phyloP scores from a whole-genome alignment of 92 coral and sea anemone species.

The Blastomussa wellsi region DNA sequence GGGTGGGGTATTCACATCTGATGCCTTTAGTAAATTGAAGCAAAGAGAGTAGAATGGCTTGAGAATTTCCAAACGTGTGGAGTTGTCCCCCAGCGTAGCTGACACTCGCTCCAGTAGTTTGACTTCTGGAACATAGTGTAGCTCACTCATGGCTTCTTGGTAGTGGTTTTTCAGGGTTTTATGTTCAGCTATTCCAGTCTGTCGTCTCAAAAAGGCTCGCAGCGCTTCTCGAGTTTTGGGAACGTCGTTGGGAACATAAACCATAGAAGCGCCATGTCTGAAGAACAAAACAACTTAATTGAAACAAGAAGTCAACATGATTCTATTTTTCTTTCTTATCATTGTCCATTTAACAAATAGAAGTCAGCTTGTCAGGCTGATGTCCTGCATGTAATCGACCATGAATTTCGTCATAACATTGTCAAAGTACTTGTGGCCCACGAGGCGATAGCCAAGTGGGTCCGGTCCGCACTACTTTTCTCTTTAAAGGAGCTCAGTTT shows the following conservation, averaged over 20 bases:
- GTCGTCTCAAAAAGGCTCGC: constrained; percentile 17
- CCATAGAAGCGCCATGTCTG: constrained; percentile 14
- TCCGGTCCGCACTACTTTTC: too few relatives aligned
- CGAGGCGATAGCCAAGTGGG: too few relatives aligned
- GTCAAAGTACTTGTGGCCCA: too few relatives aligned
- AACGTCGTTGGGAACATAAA: constrained; percentile 25
- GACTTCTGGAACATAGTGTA: constrained; percentile 35
- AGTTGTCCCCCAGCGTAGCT: constrained; percentile 33
- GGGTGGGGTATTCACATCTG: constrained; percentile 3
- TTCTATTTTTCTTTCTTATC: too few relatives aligned
- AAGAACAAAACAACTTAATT: not conserved
- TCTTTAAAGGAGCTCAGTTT: too few relatives aligned
- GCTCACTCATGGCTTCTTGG: constrained; percentile 31
- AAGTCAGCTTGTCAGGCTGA: too few relatives aligned
- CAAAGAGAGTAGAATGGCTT: constrained; percentile 38
- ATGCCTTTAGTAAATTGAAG: constrained; percentile 15
- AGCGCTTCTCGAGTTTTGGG: constrained; percentile 26
- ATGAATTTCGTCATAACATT: too few relatives aligned
- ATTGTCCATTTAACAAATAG: too few relatives aligned
- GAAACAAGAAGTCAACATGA: not conserved
- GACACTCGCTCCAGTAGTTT: constrained; percentile 29
- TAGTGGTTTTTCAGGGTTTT: constrained; percentile 20
- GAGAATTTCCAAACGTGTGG: constrained; percentile 29
- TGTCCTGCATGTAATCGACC: too few relatives aligned
- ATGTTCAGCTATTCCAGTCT: constrained; percentile 1